These are phyloP conservation scores for Phymorhynchus buccinoides DNA, from an alignment of 1,140 invertebrate genomes.

Conservation along the genomic window DNA sequence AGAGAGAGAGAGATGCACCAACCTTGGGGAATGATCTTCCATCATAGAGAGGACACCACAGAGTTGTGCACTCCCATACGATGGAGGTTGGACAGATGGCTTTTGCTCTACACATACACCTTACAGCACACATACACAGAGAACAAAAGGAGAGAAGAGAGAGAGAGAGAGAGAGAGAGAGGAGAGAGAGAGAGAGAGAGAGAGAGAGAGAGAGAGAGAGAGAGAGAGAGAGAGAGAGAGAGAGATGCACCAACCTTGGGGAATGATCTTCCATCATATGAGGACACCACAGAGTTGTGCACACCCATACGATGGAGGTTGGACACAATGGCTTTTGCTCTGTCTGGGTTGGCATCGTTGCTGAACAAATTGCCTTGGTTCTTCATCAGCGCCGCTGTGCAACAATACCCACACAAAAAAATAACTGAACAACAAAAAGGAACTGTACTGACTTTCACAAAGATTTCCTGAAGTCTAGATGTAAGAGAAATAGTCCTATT, in stretches of 20 bases:
- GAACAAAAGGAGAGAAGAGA: not conserved
- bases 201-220: too few relatives aligned
- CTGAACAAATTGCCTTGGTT: conserved; percentile 98
- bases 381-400: conserved; percentile 96
- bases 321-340: conserved; percentile 93
- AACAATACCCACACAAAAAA: too few relatives aligned
- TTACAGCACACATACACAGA: too few relatives aligned
- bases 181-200: too few relatives aligned
- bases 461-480: too few relatives aligned
- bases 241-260: conserved; percentile 74
- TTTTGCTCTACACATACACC: too few relatives aligned
- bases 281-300: conserved; percentile 92
- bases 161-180: not conserved
- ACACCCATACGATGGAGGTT: conserved; percentile 98
- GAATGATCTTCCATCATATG: conserved; percentile 91
- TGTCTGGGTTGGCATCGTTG: conserved; percentile 94
- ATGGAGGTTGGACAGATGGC: conserved; percentile 97
- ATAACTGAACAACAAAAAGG: too few relatives aligned
- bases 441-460: too few relatives aligned
- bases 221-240: too few relatives aligned
- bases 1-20: not conserved
- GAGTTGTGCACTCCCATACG: conserved; percentile 95
- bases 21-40: conserved; percentile 86
- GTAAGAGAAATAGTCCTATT: too few relatives aligned
- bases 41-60: conserved; percentile 90